A percentile compares a stretch with the other conserved stretches of the same genome.
phyloP scores from a whole-genome alignment of 1,140 invertebrate genomes.

The Tyrophagus putrescentiae region DNA sequence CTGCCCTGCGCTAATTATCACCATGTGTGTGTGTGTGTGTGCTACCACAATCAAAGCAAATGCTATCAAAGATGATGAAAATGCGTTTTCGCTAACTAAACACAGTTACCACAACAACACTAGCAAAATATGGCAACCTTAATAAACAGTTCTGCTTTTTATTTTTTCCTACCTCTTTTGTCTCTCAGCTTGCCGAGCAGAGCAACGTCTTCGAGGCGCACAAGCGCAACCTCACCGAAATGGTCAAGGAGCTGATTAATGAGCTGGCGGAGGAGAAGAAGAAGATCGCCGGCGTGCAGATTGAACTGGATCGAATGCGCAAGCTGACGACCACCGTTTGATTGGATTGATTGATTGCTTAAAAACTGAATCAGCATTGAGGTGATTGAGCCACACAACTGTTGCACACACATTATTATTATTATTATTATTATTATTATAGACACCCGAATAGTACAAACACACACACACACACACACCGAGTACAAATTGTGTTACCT shows the following conservation, averaged over 20 bases:
- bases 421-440: not conserved
- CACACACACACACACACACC: not conserved
- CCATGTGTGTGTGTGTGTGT: too few relatives aligned
- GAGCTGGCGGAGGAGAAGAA: constrained; percentile 26
- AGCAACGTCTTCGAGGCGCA: constrained; percentile 21
- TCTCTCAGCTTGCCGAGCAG: not conserved
- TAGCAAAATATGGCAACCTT: not conserved
- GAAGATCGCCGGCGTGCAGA: constrained; percentile 24
- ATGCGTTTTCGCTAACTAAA: too few relatives aligned
- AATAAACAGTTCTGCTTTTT: not conserved
- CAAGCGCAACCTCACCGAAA: constrained; percentile 7
- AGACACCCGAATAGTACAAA: not conserved
- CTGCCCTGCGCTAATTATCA: too few relatives aligned
- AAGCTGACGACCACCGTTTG: constrained; percentile 26
- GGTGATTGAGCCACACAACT: not conserved
- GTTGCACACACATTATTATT: not conserved
- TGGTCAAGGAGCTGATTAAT: constrained; percentile 26
- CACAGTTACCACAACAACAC: not conserved
- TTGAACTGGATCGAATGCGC: constrained; percentile 25
- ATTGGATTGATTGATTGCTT: too few relatives aligned
- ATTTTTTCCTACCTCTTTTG: not conserved
- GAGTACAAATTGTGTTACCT: too few relatives aligned
- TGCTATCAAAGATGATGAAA: too few relatives aligned
- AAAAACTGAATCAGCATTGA: not conserved
- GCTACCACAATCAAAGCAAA: too few relatives aligned